These are phyloP conservation scores for Palloptera scutellata DNA, from an alignment of 2,888 invertebrate species.

Conservation along the genomic window DNA sequence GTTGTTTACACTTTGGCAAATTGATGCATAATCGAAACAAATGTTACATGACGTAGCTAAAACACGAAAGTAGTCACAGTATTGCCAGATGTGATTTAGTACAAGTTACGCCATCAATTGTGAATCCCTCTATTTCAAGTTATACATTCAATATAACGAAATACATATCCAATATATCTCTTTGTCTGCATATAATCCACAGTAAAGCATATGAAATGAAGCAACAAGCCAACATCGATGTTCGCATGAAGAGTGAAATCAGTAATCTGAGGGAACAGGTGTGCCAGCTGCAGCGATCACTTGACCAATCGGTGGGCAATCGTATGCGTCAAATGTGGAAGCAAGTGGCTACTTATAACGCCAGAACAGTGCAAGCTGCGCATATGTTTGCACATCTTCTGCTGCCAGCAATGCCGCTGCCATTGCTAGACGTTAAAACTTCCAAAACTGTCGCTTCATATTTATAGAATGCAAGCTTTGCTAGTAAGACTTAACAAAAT, in stretches of 20 bases:
- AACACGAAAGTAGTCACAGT: too few species aligned
- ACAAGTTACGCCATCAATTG: too few species aligned
- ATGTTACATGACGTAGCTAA: too few species aligned
- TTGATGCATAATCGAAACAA: too few species aligned
- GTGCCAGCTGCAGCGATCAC: conserved; percentile 19
- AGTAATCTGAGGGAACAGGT: conserved; percentile 14
- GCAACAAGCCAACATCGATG: conserved; percentile 24
- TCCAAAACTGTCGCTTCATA: background rate
- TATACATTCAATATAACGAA: too few species aligned
- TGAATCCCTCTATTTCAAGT: too few species aligned
- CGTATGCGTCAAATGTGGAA: conserved; percentile 37
- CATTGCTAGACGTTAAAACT: conserved; percentile 17
- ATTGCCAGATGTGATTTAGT: too few species aligned
- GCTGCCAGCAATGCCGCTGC: conserved; percentile 45
- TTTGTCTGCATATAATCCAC: conserved; percentile 3
- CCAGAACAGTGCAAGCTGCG: conserved; percentile 30
- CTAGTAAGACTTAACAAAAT: background rate
- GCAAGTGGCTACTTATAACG: conserved; percentile 30
- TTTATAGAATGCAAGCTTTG: too few species aligned
- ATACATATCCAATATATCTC: background rate
- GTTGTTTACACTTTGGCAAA: too few species aligned
- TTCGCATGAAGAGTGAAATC: conserved; percentile 24
- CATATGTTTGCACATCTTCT: conserved; percentile 41
- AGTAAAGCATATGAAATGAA: conserved; percentile 37
- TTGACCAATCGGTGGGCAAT: conserved; percentile 30